Base-by-base conservation (phyloP, 2,888 invertebrate species). In the Hypomecis atomaria region DNA sequence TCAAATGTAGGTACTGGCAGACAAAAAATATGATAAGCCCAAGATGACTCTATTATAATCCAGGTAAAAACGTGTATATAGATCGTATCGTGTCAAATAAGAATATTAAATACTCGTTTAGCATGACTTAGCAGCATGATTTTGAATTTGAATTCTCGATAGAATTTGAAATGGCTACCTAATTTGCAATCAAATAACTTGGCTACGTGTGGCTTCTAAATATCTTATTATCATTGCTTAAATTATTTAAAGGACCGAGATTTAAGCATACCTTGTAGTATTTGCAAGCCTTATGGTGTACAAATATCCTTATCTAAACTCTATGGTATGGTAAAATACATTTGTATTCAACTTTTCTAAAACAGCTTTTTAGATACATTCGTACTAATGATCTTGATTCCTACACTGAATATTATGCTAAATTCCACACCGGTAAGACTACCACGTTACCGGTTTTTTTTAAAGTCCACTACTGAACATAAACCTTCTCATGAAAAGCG, bases 1-100 rank as follows among this genome's bases (percentile, higher is more conserved):
- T 50, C 10, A 43, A 43, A 34, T 49, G 8, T n/a, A 37, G 11
- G 34, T 38, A 44, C 44, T 11, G 7, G 11, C 9, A 5, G 5
- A 52, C 13, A 38, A 52, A 52, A 56, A 62, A 53, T 47, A 59
- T 13, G 23, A 45, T 9, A 40, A 10, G 33, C 3, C 9, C 44
- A 7, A 54, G 38, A 62, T 48, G 58, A 43, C 52, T 62, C 57
- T 52, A 53, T 62, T 52, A 52, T 13, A 33, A 38, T 13, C 3
- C 10, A 4, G 36, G 47, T 23, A 58, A 57, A 57, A 62, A 62
- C 23, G 10, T 50, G 23, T 33, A 40, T 36, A 6, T 36, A 36
- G 42, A 42, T 52, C 8, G 40, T 42, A 47, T 53, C 53, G 36
- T 40, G 57, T 23, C 45, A 57, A 52, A 52, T 62, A 34, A 45